Base-by-base conservation (phyloP, 2,888 invertebrate genomes). In the Caenorhabditis doughertyi region DNA sequence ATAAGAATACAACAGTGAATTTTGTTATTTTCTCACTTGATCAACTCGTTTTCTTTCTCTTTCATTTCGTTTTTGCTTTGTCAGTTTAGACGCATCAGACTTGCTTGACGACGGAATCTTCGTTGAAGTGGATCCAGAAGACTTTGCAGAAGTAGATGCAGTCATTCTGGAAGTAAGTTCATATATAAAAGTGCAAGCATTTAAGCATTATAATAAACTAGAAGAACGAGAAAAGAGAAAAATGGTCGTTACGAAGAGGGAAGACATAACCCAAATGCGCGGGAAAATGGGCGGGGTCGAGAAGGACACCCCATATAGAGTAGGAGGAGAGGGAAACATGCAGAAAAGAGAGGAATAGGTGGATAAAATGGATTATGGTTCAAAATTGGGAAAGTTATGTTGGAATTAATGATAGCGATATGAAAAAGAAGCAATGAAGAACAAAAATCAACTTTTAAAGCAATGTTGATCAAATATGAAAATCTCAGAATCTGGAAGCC, bases 31-130 rank as follows among this genome's bases (percentile, higher is more conserved):
- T 16, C 25, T n/a, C 23, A 85, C 85, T 83, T 83, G 84, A 67
- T 86, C 72, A 23, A 86, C 86, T 23, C 86, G 51, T 32, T 84
- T 86, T 18, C 86, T 21, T 47, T 86, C 86, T 27, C 86, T 65
- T 25, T 82, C 86, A 44, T 86, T 86, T 29, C 86, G 47, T 39
- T 79, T 73, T 49, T 74, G 71, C 42, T 85, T 84, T 42, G 81
- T 79, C 11, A n/a, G 29, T 25, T 74, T 74, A 1, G 47, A 18
- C 8, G 23, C 21, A 1, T 18, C 23, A 18, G 71, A 39, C 18
- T 79, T 79, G 25, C 47, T 74, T 21, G 74, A 65, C n/a, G 74
- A 74, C 18, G 64, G 51, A 55, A 76, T 39, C 35, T 72, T 72
- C 21, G 35, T 53, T 44, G 64, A 8, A 23, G 51, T 23, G 8